These are phyloP conservation scores for Polyergus mexicanus DNA, from an alignment of 1,140 invertebrate genomes.

Conservation along the genomic window DNA sequence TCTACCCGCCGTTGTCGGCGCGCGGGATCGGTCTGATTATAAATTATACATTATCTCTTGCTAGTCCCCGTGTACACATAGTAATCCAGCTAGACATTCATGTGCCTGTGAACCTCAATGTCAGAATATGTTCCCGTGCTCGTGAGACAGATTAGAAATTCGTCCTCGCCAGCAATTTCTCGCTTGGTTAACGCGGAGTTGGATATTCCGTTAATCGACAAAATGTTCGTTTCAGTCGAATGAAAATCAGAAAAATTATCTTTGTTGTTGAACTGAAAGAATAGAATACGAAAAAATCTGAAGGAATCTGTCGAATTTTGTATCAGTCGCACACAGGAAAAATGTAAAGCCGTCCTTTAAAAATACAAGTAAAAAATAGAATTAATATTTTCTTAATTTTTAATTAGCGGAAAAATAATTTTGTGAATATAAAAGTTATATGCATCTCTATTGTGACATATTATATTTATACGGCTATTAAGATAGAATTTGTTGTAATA, in stretches of 20 bases:
- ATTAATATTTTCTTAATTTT: background rate
- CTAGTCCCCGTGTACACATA: conserved; percentile 80
- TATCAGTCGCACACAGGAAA: background rate
- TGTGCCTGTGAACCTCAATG: conserved; percentile 59
- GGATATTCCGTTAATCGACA: background rate
- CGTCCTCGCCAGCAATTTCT: conserved; percentile 10
- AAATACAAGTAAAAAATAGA: background rate
- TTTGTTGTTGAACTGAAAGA: background rate
- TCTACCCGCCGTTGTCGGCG: conserved; percentile 72
- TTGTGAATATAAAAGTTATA: conserved; percentile 4
- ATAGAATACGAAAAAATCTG: background rate
- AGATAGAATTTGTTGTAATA: background rate
- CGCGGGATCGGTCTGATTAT: conserved; percentile 84
- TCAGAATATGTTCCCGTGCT: conserved; percentile 69
- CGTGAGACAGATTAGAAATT: conserved; percentile 69
- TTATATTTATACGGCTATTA: background rate
- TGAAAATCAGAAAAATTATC: conserved; percentile 4
- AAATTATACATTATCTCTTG: conserved; percentile 87
- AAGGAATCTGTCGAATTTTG: background rate
- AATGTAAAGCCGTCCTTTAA: background rate
- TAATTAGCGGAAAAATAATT: background rate
- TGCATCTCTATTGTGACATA: background rate
- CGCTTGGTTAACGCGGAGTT: background rate
- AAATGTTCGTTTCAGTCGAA: conserved; percentile 3
- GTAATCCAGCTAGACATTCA: conserved; percentile 77